Base-by-base conservation (phyloP, 2,797 vertebrate genomes). In the Neopelma chrysocephalum region DNA sequence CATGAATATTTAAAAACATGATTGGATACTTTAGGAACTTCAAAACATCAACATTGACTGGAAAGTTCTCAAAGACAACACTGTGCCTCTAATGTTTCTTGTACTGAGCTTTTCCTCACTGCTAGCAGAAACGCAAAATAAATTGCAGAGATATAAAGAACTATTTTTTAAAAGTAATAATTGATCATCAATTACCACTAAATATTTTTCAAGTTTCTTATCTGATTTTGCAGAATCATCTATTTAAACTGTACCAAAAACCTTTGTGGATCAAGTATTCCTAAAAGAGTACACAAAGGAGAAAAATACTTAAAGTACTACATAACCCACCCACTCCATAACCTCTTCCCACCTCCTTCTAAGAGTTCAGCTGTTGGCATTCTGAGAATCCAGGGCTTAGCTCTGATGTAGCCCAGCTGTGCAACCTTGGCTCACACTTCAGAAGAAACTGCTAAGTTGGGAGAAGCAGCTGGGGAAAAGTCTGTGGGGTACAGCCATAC, bases 401-500 rank as follows among this genome's bases (percentile, higher is more conserved):
- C 83, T 77, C 60, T 93, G 94, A 95, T 89, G 45, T 48, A 97
- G 71, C 81, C 86, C 96, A 97, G 95, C 94, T 96, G 95, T 31
- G 64, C 70, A 92, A 96, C 89, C 78, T 79, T 94, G 92, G 89
- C 95, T 96, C 53, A 32, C 32, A 61, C 78, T 90, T 89, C 93
- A 96, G 88, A 93, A 75, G 19, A 85, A 93, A 61, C 47, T 82
- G 66, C 77, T 84, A 84, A 53, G 51, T 81, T 89, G 36, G 10
- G 81, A 93, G 54, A 68, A 80, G 69, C 82, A 95, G 75, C 70
- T 82, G 71, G 40, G 60, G 77, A 34, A 94, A 71, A 80, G 51
- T 60, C 86, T 56, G 73, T 11, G 79, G 66, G 36, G 32, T 34
- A 82, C 15, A 88, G 73, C 73, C 58, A 66, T 3, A 60, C 17